phyloP scores from a whole-genome alignment of 2,113 vertebrate genomes.

The Thunnus thynnus region DNA sequence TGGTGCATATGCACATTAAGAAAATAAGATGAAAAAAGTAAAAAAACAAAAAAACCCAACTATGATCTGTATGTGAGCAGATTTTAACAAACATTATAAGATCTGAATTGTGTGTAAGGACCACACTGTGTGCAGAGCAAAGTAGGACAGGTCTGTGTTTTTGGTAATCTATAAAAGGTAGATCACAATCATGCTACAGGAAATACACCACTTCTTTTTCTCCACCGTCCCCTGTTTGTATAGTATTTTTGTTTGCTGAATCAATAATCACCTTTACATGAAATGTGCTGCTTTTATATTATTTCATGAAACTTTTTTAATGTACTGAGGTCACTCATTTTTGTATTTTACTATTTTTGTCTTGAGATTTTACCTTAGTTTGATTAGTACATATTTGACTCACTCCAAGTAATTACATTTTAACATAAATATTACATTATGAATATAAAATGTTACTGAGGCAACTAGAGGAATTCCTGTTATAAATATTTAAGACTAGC shows the following conservation, averaged over 20 bases:
- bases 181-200: background rate
- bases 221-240: background rate
- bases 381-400: background rate
- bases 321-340: background rate
- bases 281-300: background rate
- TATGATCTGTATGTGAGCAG: background rate
- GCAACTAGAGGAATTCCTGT: background rate
- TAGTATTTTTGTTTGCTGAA: background rate
- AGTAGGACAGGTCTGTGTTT: background rate
- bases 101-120: background rate
- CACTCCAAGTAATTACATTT: background rate
- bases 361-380: background rate
- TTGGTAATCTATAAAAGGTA: background rate
- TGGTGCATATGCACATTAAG: background rate
- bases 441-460: background rate
- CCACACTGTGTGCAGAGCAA: background rate
- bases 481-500: no score
- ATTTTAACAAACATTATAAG: background rate
- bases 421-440: background rate
- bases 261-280: background rate
- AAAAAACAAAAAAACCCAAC: no score
- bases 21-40: background rate
- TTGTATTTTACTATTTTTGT: background rate
- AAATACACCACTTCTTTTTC: conserved; percentile 58
- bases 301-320: background rate